These are phyloP conservation scores for Isaurus tuberculatus DNA, from an alignment of 92 coral and sea anemone species.

Conservation along the genomic window DNA sequence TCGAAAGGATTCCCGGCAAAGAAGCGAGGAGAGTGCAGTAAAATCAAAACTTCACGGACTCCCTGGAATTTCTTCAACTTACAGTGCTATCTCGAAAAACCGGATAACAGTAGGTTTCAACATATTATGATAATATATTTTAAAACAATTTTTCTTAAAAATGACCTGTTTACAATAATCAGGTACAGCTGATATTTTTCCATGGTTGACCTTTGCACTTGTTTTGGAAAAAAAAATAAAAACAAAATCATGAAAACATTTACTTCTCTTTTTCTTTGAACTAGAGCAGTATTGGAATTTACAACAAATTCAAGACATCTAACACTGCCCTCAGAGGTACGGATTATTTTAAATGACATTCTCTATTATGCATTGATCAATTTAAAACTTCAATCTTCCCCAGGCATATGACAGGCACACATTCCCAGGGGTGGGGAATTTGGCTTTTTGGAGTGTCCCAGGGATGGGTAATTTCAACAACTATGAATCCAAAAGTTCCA, in stretches of 20 bases:
- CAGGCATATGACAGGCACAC: too few species aligned
- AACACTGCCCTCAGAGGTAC: conserved; percentile 82
- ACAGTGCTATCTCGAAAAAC: conserved; percentile 25
- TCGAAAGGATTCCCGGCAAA: conserved; percentile 6
- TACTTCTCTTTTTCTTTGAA: not conserved
- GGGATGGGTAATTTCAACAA: too few species aligned
- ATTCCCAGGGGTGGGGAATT: too few species aligned
- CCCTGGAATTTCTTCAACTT: not conserved
- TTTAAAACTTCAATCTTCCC: too few species aligned
- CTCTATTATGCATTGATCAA: too few species aligned
- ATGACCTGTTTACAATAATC: too few species aligned
- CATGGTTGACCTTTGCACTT: too few species aligned
- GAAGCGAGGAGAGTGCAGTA: not conserved
- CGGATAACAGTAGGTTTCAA: conserved; percentile 41
- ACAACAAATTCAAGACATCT: conserved; percentile 86
- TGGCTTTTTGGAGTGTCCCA: too few species aligned
- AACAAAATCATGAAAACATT: too few species aligned
- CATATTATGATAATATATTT: not conserved
- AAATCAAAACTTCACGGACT: not conserved
- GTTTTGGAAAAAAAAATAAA: too few species aligned
- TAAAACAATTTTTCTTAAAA: not conserved
- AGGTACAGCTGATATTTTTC: too few species aligned
- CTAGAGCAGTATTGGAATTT: conserved; percentile 76
- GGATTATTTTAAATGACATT: not conserved
- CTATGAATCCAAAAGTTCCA: too few species aligned